phyloP scores from a whole-genome alignment of 2,797 vertebrate genomes.

The Poecile montanus region DNA sequence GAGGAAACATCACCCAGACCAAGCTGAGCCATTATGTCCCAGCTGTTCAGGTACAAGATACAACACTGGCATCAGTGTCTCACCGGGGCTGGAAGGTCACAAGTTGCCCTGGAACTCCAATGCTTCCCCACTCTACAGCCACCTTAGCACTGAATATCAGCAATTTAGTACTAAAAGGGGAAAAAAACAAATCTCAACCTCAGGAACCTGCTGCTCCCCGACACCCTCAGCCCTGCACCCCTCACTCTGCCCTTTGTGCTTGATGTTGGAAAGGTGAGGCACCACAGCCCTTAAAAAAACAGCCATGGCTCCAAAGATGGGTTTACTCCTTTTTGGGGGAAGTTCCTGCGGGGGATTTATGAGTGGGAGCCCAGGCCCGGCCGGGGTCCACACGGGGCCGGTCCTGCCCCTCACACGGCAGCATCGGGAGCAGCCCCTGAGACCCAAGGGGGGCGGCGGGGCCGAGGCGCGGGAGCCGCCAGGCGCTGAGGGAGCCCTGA shows the following conservation, averaged over 20 bases:
- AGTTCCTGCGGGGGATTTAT: not conserved
- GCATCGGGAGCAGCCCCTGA: not conserved
- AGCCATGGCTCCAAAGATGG: accelerated
- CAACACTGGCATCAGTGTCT: not conserved
- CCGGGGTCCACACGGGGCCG: accelerated
- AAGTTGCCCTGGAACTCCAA: not conserved
- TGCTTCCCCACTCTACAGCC: accelerated
- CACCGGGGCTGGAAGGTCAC: too few relatives aligned
- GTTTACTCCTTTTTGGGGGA: accelerated
- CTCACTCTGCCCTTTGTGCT: not conserved
- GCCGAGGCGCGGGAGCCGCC: not conserved
- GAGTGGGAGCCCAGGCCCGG: not conserved
- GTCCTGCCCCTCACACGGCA: not conserved
- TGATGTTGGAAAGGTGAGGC: too few relatives aligned
- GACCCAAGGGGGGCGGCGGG: not conserved
- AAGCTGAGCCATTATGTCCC: accelerated
- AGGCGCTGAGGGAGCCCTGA: not conserved
- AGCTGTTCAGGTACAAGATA: accelerated
- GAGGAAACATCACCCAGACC: not conserved
- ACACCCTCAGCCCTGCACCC: not conserved
- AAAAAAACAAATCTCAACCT: not conserved
- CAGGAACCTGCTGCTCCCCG: accelerated
- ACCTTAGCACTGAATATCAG: not conserved
- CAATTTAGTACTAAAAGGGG: not conserved
- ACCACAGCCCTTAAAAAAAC: too few relatives aligned